These are phyloP conservation scores for Urocolius indicus DNA, from an alignment of 2,113 vertebrate genomes.

Conservation along the genomic window DNA sequence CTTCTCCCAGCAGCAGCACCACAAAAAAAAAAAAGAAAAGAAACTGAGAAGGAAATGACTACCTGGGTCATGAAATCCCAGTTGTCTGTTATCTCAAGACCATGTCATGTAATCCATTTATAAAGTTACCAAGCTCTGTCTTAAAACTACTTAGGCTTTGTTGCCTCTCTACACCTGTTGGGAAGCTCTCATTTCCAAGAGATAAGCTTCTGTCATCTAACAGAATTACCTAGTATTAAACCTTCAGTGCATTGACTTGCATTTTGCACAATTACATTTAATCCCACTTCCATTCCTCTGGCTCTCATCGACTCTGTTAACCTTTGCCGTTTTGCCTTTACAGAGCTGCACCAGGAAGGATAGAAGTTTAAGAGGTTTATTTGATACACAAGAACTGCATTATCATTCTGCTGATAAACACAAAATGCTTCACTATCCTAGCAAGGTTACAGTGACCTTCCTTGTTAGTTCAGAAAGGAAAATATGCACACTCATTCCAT, in stretches of 20 bases:
- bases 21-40: background rate
- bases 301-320: background rate
- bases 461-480: background rate
- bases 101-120: background rate
- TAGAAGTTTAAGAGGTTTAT: background rate
- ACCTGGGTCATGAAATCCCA: background rate
- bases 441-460: conserved; percentile 6
- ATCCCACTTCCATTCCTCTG: background rate
- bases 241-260: background rate
- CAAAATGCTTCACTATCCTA: conserved; percentile 2
- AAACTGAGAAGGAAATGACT: background rate
- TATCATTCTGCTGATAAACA: background rate
- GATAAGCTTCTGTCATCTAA: background rate
- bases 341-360: background rate
- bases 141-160: conserved; percentile 7
- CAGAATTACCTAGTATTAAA: background rate
- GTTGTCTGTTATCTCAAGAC: background rate
- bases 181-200: background rate
- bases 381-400: background rate
- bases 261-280: background rate
- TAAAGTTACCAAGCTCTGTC: background rate
- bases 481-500: background rate
- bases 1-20: background rate
- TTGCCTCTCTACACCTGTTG: background rate
- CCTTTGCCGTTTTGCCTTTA: background rate